phyloP scores from a whole-genome alignment of 2,797 vertebrate species.

The Bovichtus variegatus region DNA sequence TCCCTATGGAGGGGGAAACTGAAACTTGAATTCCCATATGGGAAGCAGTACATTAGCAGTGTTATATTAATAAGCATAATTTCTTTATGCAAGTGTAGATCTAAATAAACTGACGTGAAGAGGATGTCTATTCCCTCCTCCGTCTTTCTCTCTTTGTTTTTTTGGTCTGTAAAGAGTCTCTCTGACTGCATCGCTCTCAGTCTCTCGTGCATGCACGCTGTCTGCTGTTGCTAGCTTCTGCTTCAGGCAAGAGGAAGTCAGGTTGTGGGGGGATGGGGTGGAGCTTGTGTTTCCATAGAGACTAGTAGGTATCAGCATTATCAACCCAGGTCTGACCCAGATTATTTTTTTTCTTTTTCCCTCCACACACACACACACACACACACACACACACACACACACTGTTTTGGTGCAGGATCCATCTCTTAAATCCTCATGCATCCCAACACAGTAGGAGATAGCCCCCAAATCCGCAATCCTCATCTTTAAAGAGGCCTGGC shows the following conservation, averaged over 20 bases:
- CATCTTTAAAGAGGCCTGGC: constrained; percentile 53
- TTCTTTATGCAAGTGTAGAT: neutral
- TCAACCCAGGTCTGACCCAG: constrained; percentile 84
- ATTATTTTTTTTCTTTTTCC: constrained; percentile 50
- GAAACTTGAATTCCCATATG: constrained; percentile 9
- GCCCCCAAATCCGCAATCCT: constrained; percentile 59
- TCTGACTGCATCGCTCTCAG: constrained; percentile 26
- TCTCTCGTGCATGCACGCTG: constrained; percentile 24
- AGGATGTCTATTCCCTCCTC: constrained; percentile 16
- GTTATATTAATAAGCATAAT: constrained; percentile 2
- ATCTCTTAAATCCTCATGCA: constrained; percentile 32
- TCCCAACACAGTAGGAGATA: constrained; percentile 67
- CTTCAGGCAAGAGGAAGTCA: constrained; percentile 79
- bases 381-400: constrained; percentile 6
- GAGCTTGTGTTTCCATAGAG: constrained; percentile 81
- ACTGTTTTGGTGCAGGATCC: constrained; percentile 52
- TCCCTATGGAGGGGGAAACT: constrained; percentile 18
- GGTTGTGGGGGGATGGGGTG: constrained; percentile 60
- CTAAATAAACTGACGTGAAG: constrained; percentile 8
- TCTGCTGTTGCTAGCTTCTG: constrained; percentile 63
- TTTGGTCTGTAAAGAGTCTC: neutral
- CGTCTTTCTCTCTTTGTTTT: constrained; percentile 16
- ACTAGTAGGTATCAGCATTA: constrained; percentile 79
- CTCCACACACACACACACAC: neutral
- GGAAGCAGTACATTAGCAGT: neutral